Evolutionary conservation across 2,888 invertebrate species (phyloP).

Genomic region (Augiades crinisus): DNA sequence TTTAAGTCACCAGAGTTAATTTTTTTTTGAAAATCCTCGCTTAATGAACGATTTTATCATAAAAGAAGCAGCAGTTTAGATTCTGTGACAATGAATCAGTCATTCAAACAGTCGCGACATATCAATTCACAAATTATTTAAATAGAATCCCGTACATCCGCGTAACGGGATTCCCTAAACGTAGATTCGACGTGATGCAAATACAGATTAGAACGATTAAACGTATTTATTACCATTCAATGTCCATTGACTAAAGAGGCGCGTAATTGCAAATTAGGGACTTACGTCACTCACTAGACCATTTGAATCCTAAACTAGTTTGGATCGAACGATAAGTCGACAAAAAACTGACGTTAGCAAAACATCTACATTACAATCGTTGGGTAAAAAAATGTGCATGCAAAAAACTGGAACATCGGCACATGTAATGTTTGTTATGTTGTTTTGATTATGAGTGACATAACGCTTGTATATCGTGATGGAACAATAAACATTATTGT

Average conservation of each 20-base stretch:
- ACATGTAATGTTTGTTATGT: slow-evolving; percentile 12
- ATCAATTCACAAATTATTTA: too few species aligned
- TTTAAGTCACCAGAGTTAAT: too few species aligned
- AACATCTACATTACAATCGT: slow-evolving; percentile 6
- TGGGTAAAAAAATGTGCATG: slow-evolving; percentile 8
- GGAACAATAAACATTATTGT: slow-evolving; percentile 37
- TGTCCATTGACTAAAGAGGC: slow-evolving; percentile 30
- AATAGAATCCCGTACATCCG: slow-evolving; percentile 27
- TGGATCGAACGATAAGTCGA: slow-evolving; percentile 3
- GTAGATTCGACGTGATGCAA: slow-evolving; percentile 33
- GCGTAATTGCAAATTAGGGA: slow-evolving; percentile 29
- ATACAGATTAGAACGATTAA: slow-evolving; percentile 35
- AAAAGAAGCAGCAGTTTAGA: too few species aligned
- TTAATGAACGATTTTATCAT: too few species aligned
- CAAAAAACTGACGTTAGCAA: slow-evolving; percentile 5
- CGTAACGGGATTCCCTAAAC: slow-evolving; percentile 37
- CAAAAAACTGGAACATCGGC: slow-evolving; percentile 7
- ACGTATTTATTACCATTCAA: slow-evolving; percentile 37
- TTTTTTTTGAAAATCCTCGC: too few species aligned
- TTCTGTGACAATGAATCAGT: too few species aligned
- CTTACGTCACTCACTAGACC: slow-evolving; percentile 26
- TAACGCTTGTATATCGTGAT: slow-evolving; percentile 13
- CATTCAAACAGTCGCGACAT: too few species aligned
- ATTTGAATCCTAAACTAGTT: slow-evolving; percentile 14
- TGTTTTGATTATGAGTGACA: slow-evolving; percentile 13